Base-by-base conservation (phyloP, 2,888 invertebrate species). In the Drosophila quinaria region DNA sequence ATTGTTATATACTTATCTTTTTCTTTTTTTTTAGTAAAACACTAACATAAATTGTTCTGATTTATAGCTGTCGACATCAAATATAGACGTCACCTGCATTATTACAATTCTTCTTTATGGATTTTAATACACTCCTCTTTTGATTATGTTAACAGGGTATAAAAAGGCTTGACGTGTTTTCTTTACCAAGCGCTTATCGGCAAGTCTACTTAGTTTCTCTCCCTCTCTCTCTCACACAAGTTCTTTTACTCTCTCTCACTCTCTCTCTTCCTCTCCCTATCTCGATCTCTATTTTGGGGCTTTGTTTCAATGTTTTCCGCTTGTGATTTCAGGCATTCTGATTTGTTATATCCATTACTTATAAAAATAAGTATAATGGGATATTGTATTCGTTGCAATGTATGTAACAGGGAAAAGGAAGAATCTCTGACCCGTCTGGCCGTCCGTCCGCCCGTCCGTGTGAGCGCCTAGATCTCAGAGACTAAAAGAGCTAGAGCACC, bases 301-400 rank as follows among this genome's bases (percentile, higher is more conserved):
- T 56, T 61, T 67, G 68, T 37, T 63, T 19, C 22, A 41, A 39
- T 68, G 70, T 59, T 54, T 47, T 52, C 47, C 35, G 74, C 60
- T 58, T 60, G 55, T 60, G 75, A 70, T 70, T 60, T 52, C 46
- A 49, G 67, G 81, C 70, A 69, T 72, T 44, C 71, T 87, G 89
- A 87, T 87, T 89, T 89, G n/a, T n/a, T n/a, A n/a, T n/a, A n/a
- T n/a, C n/a, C n/a, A n/a, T n/a, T n/a, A n/a, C n/a, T n/a, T n/a
- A n/a, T n/a, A n/a, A n/a, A n/a, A n/a, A n/a, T n/a, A n/a, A n/a
- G n/a, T n/a, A n/a, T n/a, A n/a, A n/a, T n/a, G n/a, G n/a, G n/a
- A n/a, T n/a, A n/a, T n/a, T n/a, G n/a, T n/a, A n/a, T n/a, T n/a
- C n/a, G n/a, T n/a, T n/a, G n/a, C n/a, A n/a, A n/a, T n/a, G n/a